These are phyloP conservation scores for Patagioenas fasciata DNA, from an alignment of 2,113 vertebrate species.

Conservation along the genomic window DNA sequence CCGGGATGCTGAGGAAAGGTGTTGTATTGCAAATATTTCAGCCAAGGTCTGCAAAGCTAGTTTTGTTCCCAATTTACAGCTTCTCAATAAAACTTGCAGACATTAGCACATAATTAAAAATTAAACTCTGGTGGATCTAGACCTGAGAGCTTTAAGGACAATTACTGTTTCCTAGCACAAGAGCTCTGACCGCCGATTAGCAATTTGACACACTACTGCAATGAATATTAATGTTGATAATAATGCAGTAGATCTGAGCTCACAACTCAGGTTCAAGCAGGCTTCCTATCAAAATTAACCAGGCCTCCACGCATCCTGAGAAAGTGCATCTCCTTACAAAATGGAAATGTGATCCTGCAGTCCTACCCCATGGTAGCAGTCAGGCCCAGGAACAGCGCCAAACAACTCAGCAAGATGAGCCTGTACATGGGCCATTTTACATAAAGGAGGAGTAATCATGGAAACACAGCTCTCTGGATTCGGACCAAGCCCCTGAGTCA, in stretches of 20 bases:
- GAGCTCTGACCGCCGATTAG: not conserved
- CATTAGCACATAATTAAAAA: not conserved
- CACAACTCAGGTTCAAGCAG: not conserved
- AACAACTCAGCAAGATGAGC: slow-evolving; percentile 54
- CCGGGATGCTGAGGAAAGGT: accelerated
- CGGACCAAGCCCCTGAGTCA: slow-evolving; percentile 55
- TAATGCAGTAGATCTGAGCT: not conserved
- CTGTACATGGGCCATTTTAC: slow-evolving; percentile 61
- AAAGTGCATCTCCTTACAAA: slow-evolving; percentile 34
- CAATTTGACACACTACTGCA: not conserved
- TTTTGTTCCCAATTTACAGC: not conserved
- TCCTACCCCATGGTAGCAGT: slow-evolving; percentile 46
- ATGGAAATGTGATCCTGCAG: slow-evolving; percentile 43
- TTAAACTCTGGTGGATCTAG: not conserved
- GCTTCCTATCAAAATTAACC: slow-evolving; percentile 24
- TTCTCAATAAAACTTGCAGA: not conserved
- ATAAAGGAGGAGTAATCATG: slow-evolving; percentile 49
- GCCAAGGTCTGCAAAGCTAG: not conserved
- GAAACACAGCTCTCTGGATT: slow-evolving; percentile 50
- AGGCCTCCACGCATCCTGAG: not conserved
- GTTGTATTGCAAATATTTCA: not conserved
- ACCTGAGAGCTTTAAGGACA: not conserved
- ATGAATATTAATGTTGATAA: slow-evolving; percentile 3
- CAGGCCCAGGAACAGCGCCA: slow-evolving; percentile 32
- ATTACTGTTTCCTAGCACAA: not conserved